Evolutionary conservation across 1,140 invertebrate species (phyloP), one percentile per base, ranked within the genome.

Genomic region (Conus betulinus): DNA sequence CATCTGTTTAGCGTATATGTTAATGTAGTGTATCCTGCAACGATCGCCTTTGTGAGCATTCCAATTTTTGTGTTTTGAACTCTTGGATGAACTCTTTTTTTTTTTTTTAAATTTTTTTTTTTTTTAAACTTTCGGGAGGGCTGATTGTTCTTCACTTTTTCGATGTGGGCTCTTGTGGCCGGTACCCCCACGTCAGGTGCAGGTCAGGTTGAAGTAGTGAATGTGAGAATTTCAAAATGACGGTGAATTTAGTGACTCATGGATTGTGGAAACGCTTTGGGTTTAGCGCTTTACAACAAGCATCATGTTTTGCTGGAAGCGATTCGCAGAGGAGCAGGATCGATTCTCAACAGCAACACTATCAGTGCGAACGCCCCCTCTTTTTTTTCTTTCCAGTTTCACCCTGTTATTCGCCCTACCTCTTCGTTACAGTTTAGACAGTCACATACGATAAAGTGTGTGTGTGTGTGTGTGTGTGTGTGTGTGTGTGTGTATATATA

Each of bases 321-420:
- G 53, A 17, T 23, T 23, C 23, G 79, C 39, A 81, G 51, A 23
- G 27, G 79, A 53, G 79, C 39, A 11, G 51, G 79, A 81, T 81
- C 79, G 79, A 81, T 81, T 81, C 79, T 52, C 79, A 81, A 81
- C 79, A 81, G 5, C 39, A 81, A 53, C 39, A 81, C 79, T 23
- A 0, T 53, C 79, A 81, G 10, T 81, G 79, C 79, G 79, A 53
- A 81, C 79, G 79, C 79, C 79, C 79, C 79, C 67, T 71, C 67
- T 39, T 20, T 71, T 71, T 20, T 20, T 17, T 6, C 20, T 71
- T 71, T 7, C 11, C 20, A 11, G 10, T 6, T 71, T 71, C 8
- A 20, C 67, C 20, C 20, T 20, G 13, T 23, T 71, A 7, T 71
- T 71, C 67, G 11, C 20, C 67, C 67, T n/a, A 4, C 67, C 20